Evolutionary conservation across 2,888 invertebrate genomes (phyloP), one percentile per base, ranked within the genome.

Genomic region (Melolontha melolontha): DNA sequence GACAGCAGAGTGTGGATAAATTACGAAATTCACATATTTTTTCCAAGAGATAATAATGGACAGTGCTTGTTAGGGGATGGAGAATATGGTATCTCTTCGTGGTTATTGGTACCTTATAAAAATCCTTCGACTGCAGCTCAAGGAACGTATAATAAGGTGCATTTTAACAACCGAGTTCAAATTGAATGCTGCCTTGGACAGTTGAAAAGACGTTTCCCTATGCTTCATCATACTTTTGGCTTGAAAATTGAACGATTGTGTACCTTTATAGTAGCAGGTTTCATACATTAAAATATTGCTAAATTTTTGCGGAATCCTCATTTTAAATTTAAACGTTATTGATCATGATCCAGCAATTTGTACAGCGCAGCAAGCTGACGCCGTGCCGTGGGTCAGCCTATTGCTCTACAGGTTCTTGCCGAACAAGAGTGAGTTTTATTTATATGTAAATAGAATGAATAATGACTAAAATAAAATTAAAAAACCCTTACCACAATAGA

Each of bases 191-290:
- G 49, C 49, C n/a, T 47, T 47, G 49, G 49, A 47, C 49, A 47
- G 49, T 47, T 47, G 54, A 52, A 52, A 52, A 52, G 54, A 52
- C 54, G 17, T 29, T 52, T 52, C 54, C 54, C 54, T 14, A 52
- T 52, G 54, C 54, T 52, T 52, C 34, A 52, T 52, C 7, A 52
- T 52, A 52, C 17, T 52, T 11, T 51, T 4, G 16, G 17, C 11
- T 17, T 52, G 5, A 52, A 34, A 34, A 47, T 17, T 47, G 11
- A 47, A 47, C 49, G 17, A 52, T 52, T 52, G 54, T 52, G 17
- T 17, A 52, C 22, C 4, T 52, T 52, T 27, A 47, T 27, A 52
- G 22, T 52, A 52, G 54, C 54, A 52, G 54, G 1, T 14, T 11
- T 11, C 54, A 52, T 52, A 52, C 54, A 14, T 22, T 6, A 52